Base-by-base conservation (phyloP, 2,797 vertebrate species). In the Sebastes alutus region DNA sequence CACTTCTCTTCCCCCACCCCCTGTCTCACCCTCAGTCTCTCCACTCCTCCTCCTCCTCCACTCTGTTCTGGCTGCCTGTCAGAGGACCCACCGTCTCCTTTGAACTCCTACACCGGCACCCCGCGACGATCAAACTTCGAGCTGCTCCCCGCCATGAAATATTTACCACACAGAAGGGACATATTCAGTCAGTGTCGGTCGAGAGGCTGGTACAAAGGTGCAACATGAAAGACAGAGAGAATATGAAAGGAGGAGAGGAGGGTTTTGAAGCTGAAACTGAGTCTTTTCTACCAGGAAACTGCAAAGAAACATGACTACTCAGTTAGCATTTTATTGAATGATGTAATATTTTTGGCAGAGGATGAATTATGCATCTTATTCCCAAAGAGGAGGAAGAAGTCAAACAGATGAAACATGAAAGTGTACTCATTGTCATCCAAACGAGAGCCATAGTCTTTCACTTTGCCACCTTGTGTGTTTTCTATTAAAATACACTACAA, bases 121-220 rank as follows among this genome's bases (percentile, higher is more conserved):
- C 92, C 79, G 88, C 87, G 62, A 93, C n/a, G 93, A 95, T 95
- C 91, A 94, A 94, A 93, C 94, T 93, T 90, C 0, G 79, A 86
- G 90, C 88, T 85, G 86, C 93, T 93, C 87, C 86, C 84, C 69
- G 29, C 86, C 87, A 94, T 95, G 88, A 94, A 95, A 95, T 95
- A 95, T 95, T 95, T 90, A 95, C 87, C 83, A 81, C 86, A 88
- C 88, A 93, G 92, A 88, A 86, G 92, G 90, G 89, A 93, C 91
- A 83, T 84, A 88, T 88, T 92, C 90, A 91, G 88, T 85, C 88
- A 78, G 81, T 85, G 89, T 87, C 75, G 77, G 91, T 82, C 67
- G 84, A 90, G 89, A 86, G 80, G 49, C 65, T 78, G 79, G 80
- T 86, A 90, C 89, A 91, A 93, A 94, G 93, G 89, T 90, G 86